phyloP scores from a whole-genome alignment of 2,797 vertebrate genomes.

The Phataginus tetradactyla region DNA sequence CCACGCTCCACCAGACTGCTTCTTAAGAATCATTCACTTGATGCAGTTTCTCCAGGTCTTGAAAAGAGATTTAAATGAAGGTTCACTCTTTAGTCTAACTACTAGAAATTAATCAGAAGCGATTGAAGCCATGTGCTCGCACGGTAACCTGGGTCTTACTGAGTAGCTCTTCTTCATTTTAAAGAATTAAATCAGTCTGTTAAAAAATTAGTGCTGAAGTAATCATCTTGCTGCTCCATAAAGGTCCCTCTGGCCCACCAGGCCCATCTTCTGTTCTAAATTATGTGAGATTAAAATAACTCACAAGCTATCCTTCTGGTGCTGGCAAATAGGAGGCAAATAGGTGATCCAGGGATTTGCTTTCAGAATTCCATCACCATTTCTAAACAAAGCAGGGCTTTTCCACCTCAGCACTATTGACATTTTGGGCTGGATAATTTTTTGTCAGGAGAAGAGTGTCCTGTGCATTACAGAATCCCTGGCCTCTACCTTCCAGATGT shows the following conservation, averaged over 20 bases:
- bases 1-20: background rate
- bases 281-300: background rate
- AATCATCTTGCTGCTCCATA: background rate
- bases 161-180: constrained; percentile 28
- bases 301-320: background rate
- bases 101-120: constrained; percentile 84
- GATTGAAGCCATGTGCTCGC: constrained; percentile 82
- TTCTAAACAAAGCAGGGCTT: background rate
- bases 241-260: background rate
- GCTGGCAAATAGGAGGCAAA: background rate
- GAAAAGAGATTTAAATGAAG: constrained; percentile 73
- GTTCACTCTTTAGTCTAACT: constrained; percentile 79
- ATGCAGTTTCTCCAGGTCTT: constrained; percentile 59
- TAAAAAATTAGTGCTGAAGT: constrained; percentile 28
- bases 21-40: constrained; percentile 53
- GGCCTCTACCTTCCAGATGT: background rate
- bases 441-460: background rate
- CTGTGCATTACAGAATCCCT: background rate
- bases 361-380: constrained; percentile 14
- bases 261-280: background rate
- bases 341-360: background rate
- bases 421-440: background rate
- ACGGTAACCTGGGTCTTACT: constrained; percentile 78
- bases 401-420: background rate
- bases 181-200: constrained; percentile 48